These are phyloP conservation scores for Helarctos malayanus DNA, from an alignment of 2,797 vertebrate genomes.

Conservation along the genomic window DNA sequence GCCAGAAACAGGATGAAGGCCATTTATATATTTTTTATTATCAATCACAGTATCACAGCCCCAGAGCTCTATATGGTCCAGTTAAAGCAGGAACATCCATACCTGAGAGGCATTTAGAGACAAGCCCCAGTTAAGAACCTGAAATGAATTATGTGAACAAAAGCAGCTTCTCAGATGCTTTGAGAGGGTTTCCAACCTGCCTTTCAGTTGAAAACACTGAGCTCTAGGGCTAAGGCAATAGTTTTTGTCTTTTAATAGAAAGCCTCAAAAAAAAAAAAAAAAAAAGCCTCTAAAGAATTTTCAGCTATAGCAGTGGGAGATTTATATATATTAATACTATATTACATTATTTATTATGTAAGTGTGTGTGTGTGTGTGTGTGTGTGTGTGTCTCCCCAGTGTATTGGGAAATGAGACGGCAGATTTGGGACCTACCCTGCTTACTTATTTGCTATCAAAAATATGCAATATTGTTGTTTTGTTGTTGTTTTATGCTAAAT, in stretches of 20 bases:
- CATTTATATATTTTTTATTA: neutral
- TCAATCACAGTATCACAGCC: neutral
- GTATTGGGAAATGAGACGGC: neutral
- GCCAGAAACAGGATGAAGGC: neutral
- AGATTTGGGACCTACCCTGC: neutral
- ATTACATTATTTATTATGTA: neutral
- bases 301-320: neutral
- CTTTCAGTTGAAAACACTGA: neutral
- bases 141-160: neutral
- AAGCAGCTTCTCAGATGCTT: neutral
- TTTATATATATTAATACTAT: neutral
- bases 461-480: neutral
- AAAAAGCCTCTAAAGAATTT: neutral
- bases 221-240: neutral
- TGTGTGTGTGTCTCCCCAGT: fast-evolving
- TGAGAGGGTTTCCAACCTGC: neutral
- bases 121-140: neutral
- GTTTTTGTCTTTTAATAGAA: slow-evolving; percentile 27
- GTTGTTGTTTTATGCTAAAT: neutral
- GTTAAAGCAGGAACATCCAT: neutral
- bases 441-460: slow-evolving; percentile 39
- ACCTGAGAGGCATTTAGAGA: neutral
- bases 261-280: neutral
- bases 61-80: neutral
- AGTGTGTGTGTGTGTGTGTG: neutral